A percentile compares a stretch with the other conserved stretches of the same genome.
Conservation (phyloP, 2,797 vertebrate species). For the Halcyon badia region DNA sequence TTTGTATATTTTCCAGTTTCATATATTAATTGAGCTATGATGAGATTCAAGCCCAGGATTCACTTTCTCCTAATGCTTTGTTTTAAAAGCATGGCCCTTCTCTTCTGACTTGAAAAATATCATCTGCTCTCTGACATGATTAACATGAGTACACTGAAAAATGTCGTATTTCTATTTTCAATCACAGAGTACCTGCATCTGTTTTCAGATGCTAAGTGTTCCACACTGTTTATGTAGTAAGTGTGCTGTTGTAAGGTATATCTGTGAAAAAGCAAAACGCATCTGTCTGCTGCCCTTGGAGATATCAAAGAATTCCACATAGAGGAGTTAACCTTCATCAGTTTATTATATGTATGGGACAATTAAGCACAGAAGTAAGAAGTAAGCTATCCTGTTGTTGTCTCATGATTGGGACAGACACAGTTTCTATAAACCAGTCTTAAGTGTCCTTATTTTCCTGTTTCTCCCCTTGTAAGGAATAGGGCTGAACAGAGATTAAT, state of each 20-base stretch:
- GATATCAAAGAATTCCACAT: background rate
- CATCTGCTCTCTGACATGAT: background rate
- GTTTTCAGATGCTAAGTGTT: background rate
- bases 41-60: background rate
- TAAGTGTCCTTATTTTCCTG: background rate
- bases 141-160: background rate
- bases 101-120: background rate
- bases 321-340: background rate
- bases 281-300: background rate
- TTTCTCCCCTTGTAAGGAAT: background rate
- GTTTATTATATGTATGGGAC: rapidly evolving
- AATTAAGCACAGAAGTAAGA: background rate
- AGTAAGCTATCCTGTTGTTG: background rate
- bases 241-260: background rate
- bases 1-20: background rate
- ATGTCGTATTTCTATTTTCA: background rate
- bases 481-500: background rate
- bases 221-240: background rate
- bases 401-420: background rate
- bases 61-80: background rate
- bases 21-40: background rate
- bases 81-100: background rate
- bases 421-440: background rate
- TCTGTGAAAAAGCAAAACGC: background rate
- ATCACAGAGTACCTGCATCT: background rate